A percentile compares a stretch with the other conserved stretches of the same genome.
These are phyloP conservation scores for Porphyrio hochstetteri DNA, from an alignment of 2,113 vertebrate genomes.

Conservation along the genomic window DNA sequence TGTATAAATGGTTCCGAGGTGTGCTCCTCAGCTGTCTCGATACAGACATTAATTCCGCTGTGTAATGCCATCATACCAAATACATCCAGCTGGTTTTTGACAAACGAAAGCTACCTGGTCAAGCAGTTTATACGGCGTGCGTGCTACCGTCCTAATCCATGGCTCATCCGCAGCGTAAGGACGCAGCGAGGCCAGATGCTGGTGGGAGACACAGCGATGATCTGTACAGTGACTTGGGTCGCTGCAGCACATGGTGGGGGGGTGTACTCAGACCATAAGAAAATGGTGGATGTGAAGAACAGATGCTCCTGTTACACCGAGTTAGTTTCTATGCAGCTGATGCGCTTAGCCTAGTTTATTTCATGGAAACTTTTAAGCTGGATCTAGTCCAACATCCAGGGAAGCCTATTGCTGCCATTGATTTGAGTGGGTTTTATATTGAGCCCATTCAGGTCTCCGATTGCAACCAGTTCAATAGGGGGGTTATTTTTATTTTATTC, in stretches of 20 bases:
- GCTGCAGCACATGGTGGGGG: background rate
- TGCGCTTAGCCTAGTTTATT: conserved; percentile 55
- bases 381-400: conserved; percentile 22
- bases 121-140: conserved; percentile 15
- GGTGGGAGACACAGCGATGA: background rate
- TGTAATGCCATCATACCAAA: conserved; percentile 72
- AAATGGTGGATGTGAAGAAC: conserved; percentile 46
- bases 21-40: conserved; percentile 73
- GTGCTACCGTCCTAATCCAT: background rate
- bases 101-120: conserved; percentile 66
- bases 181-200: background rate
- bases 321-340: conserved; percentile 56
- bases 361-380: conserved; percentile 60
- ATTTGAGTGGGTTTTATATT: background rate
- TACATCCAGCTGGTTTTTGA: conserved; percentile 72
- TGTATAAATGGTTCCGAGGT: conserved; percentile 72
- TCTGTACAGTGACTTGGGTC: background rate
- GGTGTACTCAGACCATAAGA: background rate
- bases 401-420: conserved; percentile 20
- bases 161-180: background rate
- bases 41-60: conserved; percentile 57
- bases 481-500: background rate
- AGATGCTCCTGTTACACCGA: conserved; percentile 50
- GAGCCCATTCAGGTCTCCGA: conserved; percentile 44
- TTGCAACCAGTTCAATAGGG: conserved; percentile 25